These are phyloP conservation scores for Hyaena hyaena DNA, from an alignment of 2,113 vertebrate species.

Conservation along the genomic window DNA sequence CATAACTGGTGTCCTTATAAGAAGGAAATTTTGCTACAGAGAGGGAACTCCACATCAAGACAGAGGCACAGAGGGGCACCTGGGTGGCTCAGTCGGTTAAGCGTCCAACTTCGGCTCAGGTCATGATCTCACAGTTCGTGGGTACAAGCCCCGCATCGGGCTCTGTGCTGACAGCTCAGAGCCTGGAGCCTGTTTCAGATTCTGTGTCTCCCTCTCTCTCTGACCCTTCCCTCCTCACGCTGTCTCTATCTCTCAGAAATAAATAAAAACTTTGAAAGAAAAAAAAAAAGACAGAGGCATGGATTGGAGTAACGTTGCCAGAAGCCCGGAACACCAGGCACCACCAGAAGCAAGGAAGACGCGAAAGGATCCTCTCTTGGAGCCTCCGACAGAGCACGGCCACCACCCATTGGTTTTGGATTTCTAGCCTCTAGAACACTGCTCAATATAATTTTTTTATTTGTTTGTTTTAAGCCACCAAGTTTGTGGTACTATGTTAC, in stretches of 20 bases:
- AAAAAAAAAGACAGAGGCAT: not conserved
- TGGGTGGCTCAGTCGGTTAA: too few species aligned
- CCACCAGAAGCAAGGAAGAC: not conserved
- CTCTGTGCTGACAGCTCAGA: too few species aligned
- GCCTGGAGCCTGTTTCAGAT: too few species aligned
- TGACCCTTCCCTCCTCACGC: too few species aligned
- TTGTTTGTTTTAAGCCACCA: not conserved
- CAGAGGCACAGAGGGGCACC: not conserved
- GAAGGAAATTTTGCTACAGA: not conserved
- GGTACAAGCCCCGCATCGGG: too few species aligned
- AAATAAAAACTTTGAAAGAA: too few species aligned
- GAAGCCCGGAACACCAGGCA: too few species aligned
- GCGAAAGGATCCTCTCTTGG: not conserved
- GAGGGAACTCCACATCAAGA: not conserved
- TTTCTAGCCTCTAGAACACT: not conserved
- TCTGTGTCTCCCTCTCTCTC: too few species aligned
- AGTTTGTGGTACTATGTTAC: not conserved
- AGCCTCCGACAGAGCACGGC: not conserved
- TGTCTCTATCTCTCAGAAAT: too few species aligned
- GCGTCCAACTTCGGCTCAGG: too few species aligned
- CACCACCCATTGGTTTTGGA: not conserved
- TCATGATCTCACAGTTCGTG: too few species aligned
- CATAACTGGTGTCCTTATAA: not conserved
- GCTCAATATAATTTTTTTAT: not conserved
- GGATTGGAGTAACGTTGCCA: not conserved